A percentile compares a stretch with the other conserved stretches of the same genome.
These are phyloP conservation scores for Octonoba sinensis DNA, from an alignment of 2,888 invertebrate species.

Conservation along the genomic window DNA sequence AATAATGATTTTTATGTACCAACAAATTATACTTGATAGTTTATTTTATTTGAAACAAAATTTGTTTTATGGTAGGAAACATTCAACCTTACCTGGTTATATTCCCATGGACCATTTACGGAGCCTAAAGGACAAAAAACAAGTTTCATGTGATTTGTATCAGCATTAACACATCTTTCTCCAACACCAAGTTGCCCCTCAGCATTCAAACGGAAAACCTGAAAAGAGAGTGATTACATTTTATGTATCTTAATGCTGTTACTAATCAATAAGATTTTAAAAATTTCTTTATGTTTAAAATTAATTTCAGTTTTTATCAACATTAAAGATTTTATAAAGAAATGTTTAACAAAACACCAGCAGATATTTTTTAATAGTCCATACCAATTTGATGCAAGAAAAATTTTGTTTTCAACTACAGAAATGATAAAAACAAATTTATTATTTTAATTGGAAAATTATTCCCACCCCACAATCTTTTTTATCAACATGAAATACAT, in stretches of 20 bases:
- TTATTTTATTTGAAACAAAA: too few species aligned
- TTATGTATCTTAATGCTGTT: background rate
- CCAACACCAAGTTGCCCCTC: constrained; percentile 95
- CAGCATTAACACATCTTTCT: constrained; percentile 94
- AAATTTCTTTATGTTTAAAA: background rate
- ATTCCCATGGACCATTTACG: constrained; percentile 95
- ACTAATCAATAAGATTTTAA: too few species aligned
- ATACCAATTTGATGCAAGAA: too few species aligned
- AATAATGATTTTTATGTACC: too few species aligned
- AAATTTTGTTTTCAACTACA: too few species aligned
- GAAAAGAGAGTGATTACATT: background rate
- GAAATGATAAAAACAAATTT: too few species aligned
- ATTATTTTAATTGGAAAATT: too few species aligned
- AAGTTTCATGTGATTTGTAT: constrained; percentile 86
- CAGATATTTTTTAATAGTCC: too few species aligned
- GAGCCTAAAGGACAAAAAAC: constrained; percentile 92
- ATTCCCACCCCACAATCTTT: too few species aligned
- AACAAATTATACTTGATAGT: too few species aligned
- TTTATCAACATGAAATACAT: too few species aligned
- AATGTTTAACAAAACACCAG: background rate
- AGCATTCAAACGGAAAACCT: constrained; percentile 90
- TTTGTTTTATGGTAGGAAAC: too few species aligned
- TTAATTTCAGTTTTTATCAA: background rate
- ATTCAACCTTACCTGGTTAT: constrained; percentile 75
- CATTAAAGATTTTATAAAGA: background rate